Evolutionary conservation across 2,888 invertebrate genomes (phyloP).

Genomic region (Eremobia ochroleuca): DNA sequence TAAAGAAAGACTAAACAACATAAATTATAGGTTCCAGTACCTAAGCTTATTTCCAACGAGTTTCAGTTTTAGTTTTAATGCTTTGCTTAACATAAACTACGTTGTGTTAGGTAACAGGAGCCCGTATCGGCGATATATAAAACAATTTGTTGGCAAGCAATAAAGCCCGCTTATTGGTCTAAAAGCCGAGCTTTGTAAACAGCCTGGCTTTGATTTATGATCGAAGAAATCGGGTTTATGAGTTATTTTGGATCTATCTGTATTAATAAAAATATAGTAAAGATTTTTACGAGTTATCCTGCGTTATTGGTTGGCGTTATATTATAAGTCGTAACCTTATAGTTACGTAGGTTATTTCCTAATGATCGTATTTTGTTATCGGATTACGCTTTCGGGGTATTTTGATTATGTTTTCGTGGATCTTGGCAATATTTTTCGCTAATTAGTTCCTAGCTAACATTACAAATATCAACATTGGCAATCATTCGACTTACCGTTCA

Average conservation of each 20-base stretch:
- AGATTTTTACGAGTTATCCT: conserved; percentile 45
- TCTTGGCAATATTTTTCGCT: neutral
- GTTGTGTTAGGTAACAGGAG: conserved; percentile 46
- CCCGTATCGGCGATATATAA: conserved; percentile 60
- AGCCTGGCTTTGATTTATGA: conserved; percentile 64
- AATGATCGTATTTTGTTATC: conserved; percentile 10
- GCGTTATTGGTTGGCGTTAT: conserved; percentile 31
- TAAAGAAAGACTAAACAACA: conserved; percentile 39
- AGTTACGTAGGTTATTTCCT: conserved; percentile 21
- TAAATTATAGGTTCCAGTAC: conserved; percentile 35
- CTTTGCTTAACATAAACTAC: conserved; percentile 51
- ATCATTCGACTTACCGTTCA: neutral
- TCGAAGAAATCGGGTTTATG: conserved; percentile 57
- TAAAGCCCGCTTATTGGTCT: conserved; percentile 62
- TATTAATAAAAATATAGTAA: conserved; percentile 53
- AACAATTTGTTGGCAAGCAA: conserved; percentile 66
- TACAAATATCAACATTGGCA: neutral
- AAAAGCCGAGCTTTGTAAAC: conserved; percentile 63
- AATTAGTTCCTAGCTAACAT: neutral
- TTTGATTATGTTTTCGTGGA: conserved; percentile 3
- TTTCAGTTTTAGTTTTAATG: conserved; percentile 51
- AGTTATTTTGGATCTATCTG: conserved; percentile 55
- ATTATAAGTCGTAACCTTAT: conserved; percentile 27
- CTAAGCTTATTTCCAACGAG: conserved; percentile 47
- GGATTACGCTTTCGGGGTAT: neutral